Percentiles rank a stretch among this genome's conserved stretches.
Conservation (phyloP, 2,797 vertebrate genomes). For the Propithecus deckenii region DNA sequence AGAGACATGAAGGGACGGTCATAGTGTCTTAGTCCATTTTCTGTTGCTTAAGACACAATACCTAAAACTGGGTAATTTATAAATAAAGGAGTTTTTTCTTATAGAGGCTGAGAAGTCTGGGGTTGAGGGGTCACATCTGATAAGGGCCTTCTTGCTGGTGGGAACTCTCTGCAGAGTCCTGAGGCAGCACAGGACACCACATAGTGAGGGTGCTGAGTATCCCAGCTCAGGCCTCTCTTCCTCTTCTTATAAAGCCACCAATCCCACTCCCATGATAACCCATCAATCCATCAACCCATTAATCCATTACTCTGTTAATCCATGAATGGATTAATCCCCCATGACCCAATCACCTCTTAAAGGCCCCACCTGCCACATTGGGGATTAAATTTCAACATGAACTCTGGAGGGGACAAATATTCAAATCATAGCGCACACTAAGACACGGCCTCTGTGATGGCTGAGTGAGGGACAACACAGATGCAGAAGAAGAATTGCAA, state of each 20-base stretch:
- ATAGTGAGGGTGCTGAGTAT: not conserved
- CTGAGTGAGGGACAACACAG: not conserved
- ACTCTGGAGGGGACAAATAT: not conserved
- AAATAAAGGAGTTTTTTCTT: not conserved
- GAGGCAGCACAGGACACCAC: not conserved
- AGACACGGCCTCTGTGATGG: not conserved
- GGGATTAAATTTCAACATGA: not conserved
- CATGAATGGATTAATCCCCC: not conserved
- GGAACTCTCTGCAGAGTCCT: not conserved
- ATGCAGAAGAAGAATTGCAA: not conserved
- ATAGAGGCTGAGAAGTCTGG: not conserved
- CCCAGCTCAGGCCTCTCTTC: not conserved
- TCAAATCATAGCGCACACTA: not conserved
- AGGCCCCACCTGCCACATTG: not conserved
- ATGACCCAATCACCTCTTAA: not conserved
- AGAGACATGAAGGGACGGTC: not conserved
- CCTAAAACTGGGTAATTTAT: not conserved
- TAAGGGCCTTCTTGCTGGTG: not conserved
- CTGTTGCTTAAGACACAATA: not conserved
- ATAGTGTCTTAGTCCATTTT: not conserved
- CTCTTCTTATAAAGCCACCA: not conserved
- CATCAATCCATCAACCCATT: not conserved
- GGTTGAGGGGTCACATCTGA: not conserved
- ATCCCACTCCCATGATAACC: not conserved
- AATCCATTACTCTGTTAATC: not conserved